A percentile compares a stretch with the other conserved stretches of the same genome.
phyloP scores from a whole-genome alignment of 2,113 vertebrate species.

The Crotophaga sulcirostris region DNA sequence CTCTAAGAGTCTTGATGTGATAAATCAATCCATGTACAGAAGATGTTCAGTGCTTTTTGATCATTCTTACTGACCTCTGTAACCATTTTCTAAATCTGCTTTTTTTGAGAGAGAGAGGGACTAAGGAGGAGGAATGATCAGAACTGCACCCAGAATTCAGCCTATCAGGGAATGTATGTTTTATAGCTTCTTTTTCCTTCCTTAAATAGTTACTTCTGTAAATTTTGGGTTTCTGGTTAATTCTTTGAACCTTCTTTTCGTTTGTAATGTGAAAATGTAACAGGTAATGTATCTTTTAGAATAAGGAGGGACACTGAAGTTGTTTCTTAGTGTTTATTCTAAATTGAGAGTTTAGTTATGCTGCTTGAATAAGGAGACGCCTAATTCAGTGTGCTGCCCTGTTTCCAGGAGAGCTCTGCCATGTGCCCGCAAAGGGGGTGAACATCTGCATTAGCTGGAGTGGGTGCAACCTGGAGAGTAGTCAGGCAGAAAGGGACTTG shows the following conservation, averaged over 20 bases:
- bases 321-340: neutral
- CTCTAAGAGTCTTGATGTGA: neutral
- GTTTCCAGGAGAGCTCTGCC: neutral
- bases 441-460: neutral
- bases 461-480: too few species aligned
- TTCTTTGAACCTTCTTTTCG: neutral
- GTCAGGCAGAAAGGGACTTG: too few species aligned
- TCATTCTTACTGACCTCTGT: neutral
- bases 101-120: neutral
- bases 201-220: neutral
- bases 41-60: neutral
- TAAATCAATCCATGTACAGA: neutral
- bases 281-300: neutral
- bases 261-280: neutral
- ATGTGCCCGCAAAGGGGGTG: rapidly evolving
- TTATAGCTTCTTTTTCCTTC: neutral
- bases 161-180: neutral
- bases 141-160: neutral
- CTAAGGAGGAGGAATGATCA: neutral
- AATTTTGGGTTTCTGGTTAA: neutral
- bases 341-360: neutral
- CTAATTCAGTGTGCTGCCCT: neutral
- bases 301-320: neutral
- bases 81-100: neutral
- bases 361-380: neutral